Conservation (phyloP, 2,888 invertebrate species). For the Molorchus minor region DNA sequence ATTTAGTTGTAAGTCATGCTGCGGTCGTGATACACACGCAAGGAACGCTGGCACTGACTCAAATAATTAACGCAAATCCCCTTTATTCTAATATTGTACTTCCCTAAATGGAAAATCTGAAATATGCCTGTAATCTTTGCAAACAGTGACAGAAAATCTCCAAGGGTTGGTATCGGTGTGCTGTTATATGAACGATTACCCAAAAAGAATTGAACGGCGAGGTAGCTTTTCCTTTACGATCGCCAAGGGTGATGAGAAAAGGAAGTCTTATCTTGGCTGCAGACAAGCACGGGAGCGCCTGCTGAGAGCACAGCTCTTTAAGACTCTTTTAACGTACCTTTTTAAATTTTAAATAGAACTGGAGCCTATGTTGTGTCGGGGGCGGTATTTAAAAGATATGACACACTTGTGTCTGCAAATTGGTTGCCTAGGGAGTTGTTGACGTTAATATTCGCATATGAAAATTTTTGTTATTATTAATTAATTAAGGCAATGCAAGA, state of each 20-base stretch:
- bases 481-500: too few relatives aligned
- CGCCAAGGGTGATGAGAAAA: constrained; percentile 3
- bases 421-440: too few relatives aligned
- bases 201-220: neutral
- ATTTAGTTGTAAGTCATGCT: too few relatives aligned
- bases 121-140: constrained; percentile 3
- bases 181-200: constrained; percentile 9
- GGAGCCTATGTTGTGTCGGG: neutral
- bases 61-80: too few relatives aligned
- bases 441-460: too few relatives aligned
- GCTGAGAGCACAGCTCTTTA: neutral
- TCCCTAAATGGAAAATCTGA: neutral
- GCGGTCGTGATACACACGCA: too few relatives aligned
- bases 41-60: too few relatives aligned
- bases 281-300: neutral
- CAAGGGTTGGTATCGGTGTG: constrained; percentile 11
- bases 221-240: constrained; percentile 5
- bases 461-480: too few relatives aligned
- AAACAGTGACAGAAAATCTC: neutral
- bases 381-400: neutral
- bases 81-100: neutral
- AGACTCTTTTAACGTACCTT: neutral
- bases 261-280: constrained; percentile 8
- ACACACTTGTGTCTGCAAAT: too few relatives aligned
- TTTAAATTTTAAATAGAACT: constrained; percentile 14